These are phyloP conservation scores for Delichon dasypus DNA, from an alignment of 2,797 vertebrate species.

Conservation along the genomic window DNA sequence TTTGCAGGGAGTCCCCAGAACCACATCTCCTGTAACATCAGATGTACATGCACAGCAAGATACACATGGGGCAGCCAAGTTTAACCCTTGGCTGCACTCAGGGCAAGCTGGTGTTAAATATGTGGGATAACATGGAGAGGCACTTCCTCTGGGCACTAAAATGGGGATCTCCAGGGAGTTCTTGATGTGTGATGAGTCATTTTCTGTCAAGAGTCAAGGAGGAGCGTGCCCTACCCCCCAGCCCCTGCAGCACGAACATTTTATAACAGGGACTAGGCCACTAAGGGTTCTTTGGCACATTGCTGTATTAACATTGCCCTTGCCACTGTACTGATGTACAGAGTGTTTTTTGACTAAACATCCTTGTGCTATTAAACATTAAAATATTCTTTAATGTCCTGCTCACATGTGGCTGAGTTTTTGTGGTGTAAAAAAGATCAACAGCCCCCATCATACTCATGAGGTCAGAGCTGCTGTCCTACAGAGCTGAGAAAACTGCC, in stretches of 20 bases:
- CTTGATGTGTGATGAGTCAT: neutral
- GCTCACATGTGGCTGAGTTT: neutral
- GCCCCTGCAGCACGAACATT: rapidly evolving
- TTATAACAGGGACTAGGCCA: neutral
- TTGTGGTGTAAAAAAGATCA: neutral
- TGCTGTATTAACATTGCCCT: neutral
- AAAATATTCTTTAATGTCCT: neutral
- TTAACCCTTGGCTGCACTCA: neutral
- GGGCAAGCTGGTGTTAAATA: neutral
- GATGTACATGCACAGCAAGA: neutral
- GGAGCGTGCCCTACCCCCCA: neutral
- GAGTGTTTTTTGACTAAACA: neutral
- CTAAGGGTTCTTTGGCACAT: neutral
- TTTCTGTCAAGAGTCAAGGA: neutral
- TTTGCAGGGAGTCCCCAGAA: neutral
- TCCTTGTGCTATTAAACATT: neutral
- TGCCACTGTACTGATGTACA: neutral
- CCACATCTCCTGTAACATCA: neutral
- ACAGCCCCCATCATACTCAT: rapidly evolving
- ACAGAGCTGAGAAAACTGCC: neutral
- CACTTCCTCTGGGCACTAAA: neutral
- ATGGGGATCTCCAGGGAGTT: neutral
- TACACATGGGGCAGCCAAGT: neutral
- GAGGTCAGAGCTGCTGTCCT: neutral
- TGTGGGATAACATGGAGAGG: neutral